phyloP scores from a whole-genome alignment of 2,113 vertebrate species.

The Pogonocichla stellata region DNA sequence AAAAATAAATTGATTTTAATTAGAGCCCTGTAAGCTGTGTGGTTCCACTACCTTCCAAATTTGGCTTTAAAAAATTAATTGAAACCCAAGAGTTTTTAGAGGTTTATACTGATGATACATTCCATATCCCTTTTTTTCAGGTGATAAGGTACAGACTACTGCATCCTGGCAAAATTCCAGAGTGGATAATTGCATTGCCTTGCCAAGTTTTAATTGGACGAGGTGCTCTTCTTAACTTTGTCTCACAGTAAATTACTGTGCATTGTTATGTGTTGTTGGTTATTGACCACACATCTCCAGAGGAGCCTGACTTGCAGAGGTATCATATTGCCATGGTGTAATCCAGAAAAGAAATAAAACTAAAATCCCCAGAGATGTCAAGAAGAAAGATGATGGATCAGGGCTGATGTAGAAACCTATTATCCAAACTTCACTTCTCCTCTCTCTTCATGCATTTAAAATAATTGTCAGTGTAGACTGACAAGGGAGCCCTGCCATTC shows the following conservation, averaged over 20 bases:
- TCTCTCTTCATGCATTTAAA: neutral
- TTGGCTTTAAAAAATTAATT: neutral
- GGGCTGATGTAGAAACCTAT: neutral
- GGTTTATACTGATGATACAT: neutral
- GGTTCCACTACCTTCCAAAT: neutral
- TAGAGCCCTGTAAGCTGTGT: neutral
- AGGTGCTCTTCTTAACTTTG: constrained; percentile 25
- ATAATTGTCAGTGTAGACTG: neutral
- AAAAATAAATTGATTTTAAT: neutral
- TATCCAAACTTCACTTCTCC: neutral
- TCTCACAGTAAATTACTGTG: neutral
- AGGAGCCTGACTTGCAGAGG: neutral
- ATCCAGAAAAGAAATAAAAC: neutral
- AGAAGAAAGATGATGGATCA: neutral
- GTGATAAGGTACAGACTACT: neutral
- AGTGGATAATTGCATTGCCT: constrained; percentile 18
- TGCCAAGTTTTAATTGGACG: constrained; percentile 53
- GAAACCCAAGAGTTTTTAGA: neutral
- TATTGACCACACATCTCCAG: constrained; percentile 8
- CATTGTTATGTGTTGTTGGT: constrained; percentile 15
- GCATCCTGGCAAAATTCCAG: constrained; percentile 23
- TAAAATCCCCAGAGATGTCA: neutral
- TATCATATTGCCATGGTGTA: neutral
- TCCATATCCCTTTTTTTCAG: neutral
- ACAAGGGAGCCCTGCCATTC: neutral